These are phyloP conservation scores for Callimorpha dominula DNA, from an alignment of 2,888 invertebrate species.

Conservation along the genomic window DNA sequence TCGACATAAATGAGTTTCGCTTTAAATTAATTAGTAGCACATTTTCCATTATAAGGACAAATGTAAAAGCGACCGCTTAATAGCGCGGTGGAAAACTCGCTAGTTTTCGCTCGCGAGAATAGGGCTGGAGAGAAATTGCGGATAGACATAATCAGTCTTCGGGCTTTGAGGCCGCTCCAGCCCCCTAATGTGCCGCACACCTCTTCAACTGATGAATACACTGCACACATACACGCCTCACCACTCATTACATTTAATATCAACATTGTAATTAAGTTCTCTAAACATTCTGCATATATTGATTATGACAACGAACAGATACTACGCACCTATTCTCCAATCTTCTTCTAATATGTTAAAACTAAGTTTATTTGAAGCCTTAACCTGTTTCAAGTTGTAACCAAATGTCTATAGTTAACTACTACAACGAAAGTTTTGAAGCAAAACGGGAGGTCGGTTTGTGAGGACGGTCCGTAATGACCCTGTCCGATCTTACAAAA, in stretches of 20 bases:
- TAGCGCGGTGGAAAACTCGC: conserved; percentile 87
- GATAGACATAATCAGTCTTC: conserved; percentile 87
- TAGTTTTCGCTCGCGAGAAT: conserved; percentile 86
- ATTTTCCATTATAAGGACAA: conserved; percentile 87
- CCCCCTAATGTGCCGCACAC: conserved; percentile 81
- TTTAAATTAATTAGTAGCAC: conserved; percentile 87
- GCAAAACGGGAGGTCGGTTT: conserved; percentile 76
- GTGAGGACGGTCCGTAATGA: conserved; percentile 81
- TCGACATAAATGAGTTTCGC: conserved; percentile 86
- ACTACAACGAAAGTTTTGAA: conserved; percentile 72
- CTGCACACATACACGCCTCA: conserved; percentile 71
- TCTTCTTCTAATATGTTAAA: conserved; percentile 11
- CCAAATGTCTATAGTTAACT: conserved; percentile 62
- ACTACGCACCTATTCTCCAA: conserved; percentile 13
- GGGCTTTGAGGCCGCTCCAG: conserved; percentile 85
- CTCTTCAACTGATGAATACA: conserved; percentile 84
- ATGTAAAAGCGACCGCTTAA: conserved; percentile 87
- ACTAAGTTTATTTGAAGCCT: conserved; percentile 52
- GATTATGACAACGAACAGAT: conserved; percentile 27
- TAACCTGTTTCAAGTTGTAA: conserved; percentile 54
- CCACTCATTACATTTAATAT: conserved; percentile 68
- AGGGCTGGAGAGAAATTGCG: conserved; percentile 86
- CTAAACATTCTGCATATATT: conserved; percentile 15
- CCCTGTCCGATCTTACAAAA: conserved; percentile 86
- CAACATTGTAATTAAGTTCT: conserved; percentile 58